Conservation (phyloP, 2,797 vertebrate species). For the Tragopan temminckii region DNA sequence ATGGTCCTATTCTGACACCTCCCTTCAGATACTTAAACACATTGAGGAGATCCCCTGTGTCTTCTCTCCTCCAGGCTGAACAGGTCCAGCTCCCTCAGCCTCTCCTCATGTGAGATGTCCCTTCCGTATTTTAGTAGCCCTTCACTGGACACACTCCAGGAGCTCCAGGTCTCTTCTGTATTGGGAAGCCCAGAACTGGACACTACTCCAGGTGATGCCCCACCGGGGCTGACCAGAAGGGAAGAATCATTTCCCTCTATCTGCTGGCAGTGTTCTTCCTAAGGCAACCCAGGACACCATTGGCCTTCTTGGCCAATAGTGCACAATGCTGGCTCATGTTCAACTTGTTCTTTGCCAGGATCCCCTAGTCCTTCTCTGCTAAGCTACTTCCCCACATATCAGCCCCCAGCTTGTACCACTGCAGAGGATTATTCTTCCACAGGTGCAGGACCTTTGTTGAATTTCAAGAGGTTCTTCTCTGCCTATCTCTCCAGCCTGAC, state of each 20-base stretch:
- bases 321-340: background rate
- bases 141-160: background rate
- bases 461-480: background rate
- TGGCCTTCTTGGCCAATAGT: too few species aligned
- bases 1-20: background rate
- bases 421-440: background rate
- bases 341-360: background rate
- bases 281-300: background rate
- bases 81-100: background rate
- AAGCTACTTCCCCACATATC: background rate
- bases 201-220: background rate
- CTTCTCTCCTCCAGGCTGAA: background rate
- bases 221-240: background rate
- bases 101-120: background rate
- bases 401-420: background rate
- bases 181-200: background rate
- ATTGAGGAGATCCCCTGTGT: too few species aligned
- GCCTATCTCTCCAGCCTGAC: background rate
- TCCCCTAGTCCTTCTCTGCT: background rate
- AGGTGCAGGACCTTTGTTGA: background rate
- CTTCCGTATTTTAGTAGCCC: background rate
- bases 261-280: background rate
- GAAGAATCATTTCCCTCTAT: background rate
- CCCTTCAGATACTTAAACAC: background rate
- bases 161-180: background rate